Conservation (phyloP, 2,113 vertebrate species). For the Strix aluco region DNA sequence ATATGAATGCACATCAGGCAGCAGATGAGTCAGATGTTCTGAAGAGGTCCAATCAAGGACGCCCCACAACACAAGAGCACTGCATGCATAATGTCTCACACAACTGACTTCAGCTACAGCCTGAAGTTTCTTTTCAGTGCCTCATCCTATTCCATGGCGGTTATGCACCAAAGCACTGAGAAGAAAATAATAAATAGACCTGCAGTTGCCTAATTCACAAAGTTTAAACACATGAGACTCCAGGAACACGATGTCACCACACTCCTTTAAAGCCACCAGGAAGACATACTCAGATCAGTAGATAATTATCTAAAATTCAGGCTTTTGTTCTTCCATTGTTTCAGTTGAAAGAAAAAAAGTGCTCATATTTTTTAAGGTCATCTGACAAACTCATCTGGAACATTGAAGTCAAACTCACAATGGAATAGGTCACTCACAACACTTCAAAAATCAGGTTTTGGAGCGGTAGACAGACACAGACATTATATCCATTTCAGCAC, state of each 20-base stretch:
- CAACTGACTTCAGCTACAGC: not conserved
- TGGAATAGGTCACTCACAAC: not conserved
- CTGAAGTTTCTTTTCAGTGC: not conserved
- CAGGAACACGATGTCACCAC: not conserved
- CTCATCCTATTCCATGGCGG: not conserved
- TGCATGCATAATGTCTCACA: not conserved
- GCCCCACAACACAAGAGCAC: not conserved
- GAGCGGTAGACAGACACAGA: not conserved
- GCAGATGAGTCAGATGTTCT: conserved; percentile 59
- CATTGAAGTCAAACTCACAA: not conserved
- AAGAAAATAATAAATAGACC: not conserved
- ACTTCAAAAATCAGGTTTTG: not conserved
- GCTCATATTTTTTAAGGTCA: not conserved
- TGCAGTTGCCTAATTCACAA: not conserved
- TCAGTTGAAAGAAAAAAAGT: not conserved
- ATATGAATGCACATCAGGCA: conserved; percentile 45
- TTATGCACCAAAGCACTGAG: not conserved
- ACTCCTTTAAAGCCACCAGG: not conserved
- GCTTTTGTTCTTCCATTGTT: not conserved
- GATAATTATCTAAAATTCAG: not conserved
- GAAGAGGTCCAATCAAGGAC: conserved; percentile 56
- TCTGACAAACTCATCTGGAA: too few species aligned
- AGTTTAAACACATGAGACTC: not conserved
- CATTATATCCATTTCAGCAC: not conserved
- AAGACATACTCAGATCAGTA: not conserved